Evolutionary conservation across 1,140 invertebrate species (phyloP), one percentile per base, ranked within the genome.

Genomic region (Caerostris extrusa): DNA sequence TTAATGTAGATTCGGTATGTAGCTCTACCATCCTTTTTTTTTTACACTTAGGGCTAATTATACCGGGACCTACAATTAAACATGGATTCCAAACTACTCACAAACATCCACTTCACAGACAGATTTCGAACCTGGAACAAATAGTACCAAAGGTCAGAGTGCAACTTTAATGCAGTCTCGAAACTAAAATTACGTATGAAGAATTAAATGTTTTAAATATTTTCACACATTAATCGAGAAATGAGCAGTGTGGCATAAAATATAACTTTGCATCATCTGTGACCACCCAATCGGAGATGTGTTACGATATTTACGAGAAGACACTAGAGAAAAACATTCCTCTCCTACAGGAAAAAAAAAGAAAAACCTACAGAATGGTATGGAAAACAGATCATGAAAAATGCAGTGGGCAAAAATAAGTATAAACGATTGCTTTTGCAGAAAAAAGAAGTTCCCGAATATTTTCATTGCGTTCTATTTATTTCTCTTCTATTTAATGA

Each of bases 361-460:
- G 50, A 3, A 57, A 64, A 12, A 88, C n/a, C 34, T 34, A 50
- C 19, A 14, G 12, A 81, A 91, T 10, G 71, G 60, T 81, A 91
- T 81, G 69, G 71, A 91, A 91, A 91, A 81, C 56, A 82, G 55
- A 91, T 91, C 71, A 91, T 91, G 90, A 91, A 91, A 82, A 91
- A 91, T 91, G 69, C 67, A 91, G 69, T 81, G 58, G 71, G 34
- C 60, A 71, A 67, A 19, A 91, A 81, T 81, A 81, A 82, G 57
- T 50, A 61, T n/a, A 10, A 58, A 69, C 12, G 55, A 82, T n/a
- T 81, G 34, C 7, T 57, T 61, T 61, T 61, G 34, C 50, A 12
- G 14, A 0, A 53, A 8, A 64, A 83, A 53, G 56, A 6, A n/a
- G 7, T 83, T n/a, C 19, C 10, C 34, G 4, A 7, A 3, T n/a